phyloP scores from a whole-genome alignment of 2,113 vertebrate genomes.

The Rousettus leschenaultii region DNA sequence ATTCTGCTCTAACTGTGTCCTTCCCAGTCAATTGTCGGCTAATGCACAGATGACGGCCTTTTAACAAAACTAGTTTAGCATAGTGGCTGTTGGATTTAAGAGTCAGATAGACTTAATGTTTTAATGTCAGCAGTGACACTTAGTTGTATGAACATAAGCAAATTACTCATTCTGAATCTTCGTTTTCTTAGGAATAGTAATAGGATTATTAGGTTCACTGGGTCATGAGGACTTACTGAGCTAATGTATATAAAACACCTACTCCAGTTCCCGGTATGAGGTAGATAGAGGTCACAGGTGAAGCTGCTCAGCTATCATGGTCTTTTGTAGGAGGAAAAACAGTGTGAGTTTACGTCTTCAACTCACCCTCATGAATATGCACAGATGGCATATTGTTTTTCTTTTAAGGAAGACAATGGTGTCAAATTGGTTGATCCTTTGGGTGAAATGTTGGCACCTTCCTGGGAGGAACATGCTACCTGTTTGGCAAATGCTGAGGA shows the following conservation, averaged over 20 bases:
- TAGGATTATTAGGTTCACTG: background rate
- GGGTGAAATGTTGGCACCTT: slow-evolving; percentile 93
- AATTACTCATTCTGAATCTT: background rate
- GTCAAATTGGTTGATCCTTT: slow-evolving; percentile 95
- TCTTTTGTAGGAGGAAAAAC: background rate
- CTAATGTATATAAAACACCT: background rate
- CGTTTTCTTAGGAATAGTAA: background rate
- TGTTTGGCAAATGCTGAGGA: slow-evolving; percentile 92
- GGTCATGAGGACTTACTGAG: background rate
- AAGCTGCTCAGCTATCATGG: background rate
- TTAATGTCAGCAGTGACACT: background rate
- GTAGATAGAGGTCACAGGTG: background rate
- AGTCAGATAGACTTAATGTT: background rate
- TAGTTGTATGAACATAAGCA: background rate
- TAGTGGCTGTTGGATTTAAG: background rate
- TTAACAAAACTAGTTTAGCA: background rate
- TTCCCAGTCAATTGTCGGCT: background rate
- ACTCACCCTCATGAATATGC: background rate
- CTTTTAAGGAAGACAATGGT: slow-evolving; percentile 93
- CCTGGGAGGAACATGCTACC: slow-evolving; percentile 94
- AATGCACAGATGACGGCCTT: background rate
- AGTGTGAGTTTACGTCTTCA: background rate
- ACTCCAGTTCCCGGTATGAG: background rate
- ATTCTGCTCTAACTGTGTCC: background rate
- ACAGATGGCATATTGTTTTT: background rate